Percentiles rank a stretch among this genome's conserved stretches.
These are phyloP conservation scores for Protonibea diacanthus DNA, from an alignment of 2,797 vertebrate species.

Conservation along the genomic window DNA sequence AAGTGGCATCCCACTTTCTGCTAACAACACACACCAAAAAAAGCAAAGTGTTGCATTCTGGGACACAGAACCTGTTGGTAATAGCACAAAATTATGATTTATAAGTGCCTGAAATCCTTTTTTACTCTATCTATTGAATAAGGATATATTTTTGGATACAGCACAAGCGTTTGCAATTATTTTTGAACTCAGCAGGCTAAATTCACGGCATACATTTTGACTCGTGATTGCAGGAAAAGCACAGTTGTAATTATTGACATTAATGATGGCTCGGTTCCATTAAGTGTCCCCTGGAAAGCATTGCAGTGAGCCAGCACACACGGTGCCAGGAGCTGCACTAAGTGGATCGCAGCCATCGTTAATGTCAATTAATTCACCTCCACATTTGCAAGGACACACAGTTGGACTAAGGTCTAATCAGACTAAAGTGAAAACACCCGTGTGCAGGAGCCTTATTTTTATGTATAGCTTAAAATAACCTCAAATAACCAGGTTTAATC, in stretches of 20 bases:
- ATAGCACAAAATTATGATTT: slow-evolving; percentile 17
- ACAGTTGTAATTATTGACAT: not conserved
- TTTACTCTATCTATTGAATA: not conserved
- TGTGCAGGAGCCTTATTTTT: no score
- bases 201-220: not conserved
- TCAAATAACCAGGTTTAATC: not conserved
- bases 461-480: not conserved
- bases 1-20: not conserved
- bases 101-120: not conserved
- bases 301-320: not conserved
- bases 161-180: not conserved
- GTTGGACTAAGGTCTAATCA: not conserved
- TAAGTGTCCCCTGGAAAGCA: not conserved
- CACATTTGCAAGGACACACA: not conserved
- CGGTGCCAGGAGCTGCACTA: not conserved
- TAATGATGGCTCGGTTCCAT: not conserved
- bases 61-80: not conserved
- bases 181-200: not conserved
- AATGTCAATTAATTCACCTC: no score
- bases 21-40: not conserved
- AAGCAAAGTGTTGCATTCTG: no score
- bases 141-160: not conserved
- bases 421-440: not conserved
- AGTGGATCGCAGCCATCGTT: not conserved
- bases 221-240: not conserved